Evolutionary conservation across 1,140 invertebrate genomes (phyloP).

Genomic region (Bombus superbus): DNA sequence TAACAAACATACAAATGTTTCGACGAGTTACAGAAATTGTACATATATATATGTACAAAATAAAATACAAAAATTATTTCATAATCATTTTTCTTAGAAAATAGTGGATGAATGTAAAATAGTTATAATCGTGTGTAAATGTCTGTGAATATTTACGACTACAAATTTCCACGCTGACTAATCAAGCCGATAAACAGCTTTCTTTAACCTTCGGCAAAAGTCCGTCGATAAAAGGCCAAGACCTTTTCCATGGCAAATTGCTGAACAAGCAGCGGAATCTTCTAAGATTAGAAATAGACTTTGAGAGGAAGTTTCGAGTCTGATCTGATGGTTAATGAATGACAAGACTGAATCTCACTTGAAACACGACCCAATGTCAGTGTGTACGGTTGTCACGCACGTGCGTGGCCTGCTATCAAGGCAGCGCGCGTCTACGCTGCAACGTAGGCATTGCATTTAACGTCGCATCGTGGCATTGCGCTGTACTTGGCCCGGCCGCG

Average conservation of each 20-base stretch:
- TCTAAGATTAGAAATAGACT: not conserved
- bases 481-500: constrained; percentile 30
- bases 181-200: not conserved
- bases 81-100: not conserved
- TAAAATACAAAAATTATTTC: not conserved
- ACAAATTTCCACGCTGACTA: not conserved
- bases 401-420: constrained; percentile 13
- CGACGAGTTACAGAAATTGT: not conserved
- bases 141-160: not conserved
- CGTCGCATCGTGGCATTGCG: constrained; percentile 12
- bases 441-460: constrained; percentile 20
- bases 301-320: not conserved
- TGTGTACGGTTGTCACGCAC: constrained; percentile 16
- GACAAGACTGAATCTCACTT: not conserved
- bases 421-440: not conserved
- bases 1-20: not conserved
- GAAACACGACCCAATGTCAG: not conserved
- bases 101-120: not conserved
- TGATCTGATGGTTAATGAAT: constrained; percentile 18
- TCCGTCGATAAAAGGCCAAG: not conserved
- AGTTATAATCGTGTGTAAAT: not conserved
- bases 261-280: not conserved
- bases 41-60: not conserved
- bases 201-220: not conserved
- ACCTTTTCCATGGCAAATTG: not conserved